A percentile compares a stretch with the other conserved stretches of the same genome.
phyloP scores from a whole-genome alignment of 2,797 vertebrate genomes.

The Anabacerthia variegaticeps region DNA sequence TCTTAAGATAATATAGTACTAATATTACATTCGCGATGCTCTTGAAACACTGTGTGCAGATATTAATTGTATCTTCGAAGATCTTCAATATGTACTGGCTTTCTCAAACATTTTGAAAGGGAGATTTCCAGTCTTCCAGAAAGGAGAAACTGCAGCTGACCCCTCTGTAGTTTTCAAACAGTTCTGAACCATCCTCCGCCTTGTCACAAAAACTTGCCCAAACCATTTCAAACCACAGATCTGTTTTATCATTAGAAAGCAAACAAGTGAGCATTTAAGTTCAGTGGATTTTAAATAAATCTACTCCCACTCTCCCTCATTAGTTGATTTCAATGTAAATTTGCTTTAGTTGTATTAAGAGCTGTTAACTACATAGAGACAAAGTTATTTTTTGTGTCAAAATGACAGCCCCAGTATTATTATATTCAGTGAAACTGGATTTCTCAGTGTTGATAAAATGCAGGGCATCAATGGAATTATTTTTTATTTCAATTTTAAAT shows the following conservation, averaged over 20 bases:
- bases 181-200: background rate
- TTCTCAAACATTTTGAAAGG: background rate
- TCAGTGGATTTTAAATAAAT: conserved; percentile 33
- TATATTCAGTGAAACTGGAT: background rate
- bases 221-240: conserved; percentile 11
- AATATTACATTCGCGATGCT: background rate
- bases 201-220: conserved; percentile 1
- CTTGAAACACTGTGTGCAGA: background rate
- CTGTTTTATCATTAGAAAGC: background rate
- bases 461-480: background rate
- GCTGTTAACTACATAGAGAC: background rate
- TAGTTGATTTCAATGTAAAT: conserved; percentile 42
- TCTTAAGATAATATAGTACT: background rate
- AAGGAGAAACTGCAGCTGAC: background rate
- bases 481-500: conserved; percentile 14
- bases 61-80: background rate
- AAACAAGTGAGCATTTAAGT: conserved; percentile 37
- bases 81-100: background rate
- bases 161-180: background rate
- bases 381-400: conserved; percentile 17
- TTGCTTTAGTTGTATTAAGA: conserved; percentile 42
- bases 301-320: conserved; percentile 36
- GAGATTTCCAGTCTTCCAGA: background rate
- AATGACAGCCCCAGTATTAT: background rate
- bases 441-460: background rate